phyloP scores from a whole-genome alignment of 2,113 vertebrate species.

The Sylvia atricapilla region DNA sequence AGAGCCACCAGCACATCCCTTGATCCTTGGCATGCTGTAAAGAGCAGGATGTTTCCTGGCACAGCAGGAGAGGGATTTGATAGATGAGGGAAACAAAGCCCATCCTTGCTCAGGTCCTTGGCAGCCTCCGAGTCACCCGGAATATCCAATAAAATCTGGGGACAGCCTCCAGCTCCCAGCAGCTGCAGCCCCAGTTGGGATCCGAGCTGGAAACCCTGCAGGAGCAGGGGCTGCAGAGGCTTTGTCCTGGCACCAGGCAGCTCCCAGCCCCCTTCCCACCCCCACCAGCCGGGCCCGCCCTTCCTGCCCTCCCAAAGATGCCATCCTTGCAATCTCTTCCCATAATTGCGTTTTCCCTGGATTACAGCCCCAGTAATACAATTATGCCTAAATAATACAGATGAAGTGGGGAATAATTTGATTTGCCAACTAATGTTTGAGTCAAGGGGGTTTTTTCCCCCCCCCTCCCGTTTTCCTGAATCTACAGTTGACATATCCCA shows the following conservation, averaged over 20 bases:
- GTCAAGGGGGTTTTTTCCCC: not conserved
- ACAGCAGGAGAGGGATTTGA: not conserved
- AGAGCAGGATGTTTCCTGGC: not conserved
- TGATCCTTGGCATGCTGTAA: not conserved
- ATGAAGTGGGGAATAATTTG: conserved; percentile 36
- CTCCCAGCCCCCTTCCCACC: not conserved
- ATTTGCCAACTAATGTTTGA: conserved; percentile 34
- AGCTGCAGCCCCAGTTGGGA: not conserved
- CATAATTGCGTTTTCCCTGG: conserved; percentile 42
- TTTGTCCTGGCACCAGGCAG: not conserved
- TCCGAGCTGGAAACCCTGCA: not conserved
- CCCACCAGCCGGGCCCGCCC: not conserved
- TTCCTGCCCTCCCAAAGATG: not conserved
- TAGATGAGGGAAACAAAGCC: not conserved
- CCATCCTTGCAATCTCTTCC: conserved; percentile 18
- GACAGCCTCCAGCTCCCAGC: not conserved
- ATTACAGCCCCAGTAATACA: conserved; percentile 36
- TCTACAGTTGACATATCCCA: not conserved
- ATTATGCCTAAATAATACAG: conserved; percentile 58
- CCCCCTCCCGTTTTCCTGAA: not conserved
- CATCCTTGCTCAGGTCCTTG: rapidly evolving
- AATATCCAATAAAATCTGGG: not conserved
- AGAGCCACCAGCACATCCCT: not conserved
- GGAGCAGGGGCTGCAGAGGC: not conserved
- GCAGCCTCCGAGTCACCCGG: not conserved